Conservation (phyloP, 2,888 invertebrate genomes). For the Orchesellides sinensis region DNA sequence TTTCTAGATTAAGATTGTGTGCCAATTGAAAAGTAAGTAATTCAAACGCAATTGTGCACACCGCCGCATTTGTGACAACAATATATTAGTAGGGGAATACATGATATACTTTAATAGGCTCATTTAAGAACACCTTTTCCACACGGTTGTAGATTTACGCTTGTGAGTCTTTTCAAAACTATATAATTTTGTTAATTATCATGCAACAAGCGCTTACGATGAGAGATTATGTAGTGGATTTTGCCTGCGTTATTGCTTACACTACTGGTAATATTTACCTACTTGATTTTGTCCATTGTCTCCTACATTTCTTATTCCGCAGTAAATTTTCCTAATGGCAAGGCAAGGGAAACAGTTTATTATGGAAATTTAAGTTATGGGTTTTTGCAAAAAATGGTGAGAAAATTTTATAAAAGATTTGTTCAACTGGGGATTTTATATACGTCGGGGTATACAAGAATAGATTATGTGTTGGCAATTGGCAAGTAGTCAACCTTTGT, state of each 20-base stretch:
- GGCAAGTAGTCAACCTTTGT: neutral
- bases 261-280: neutral
- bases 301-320: neutral
- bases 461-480: neutral
- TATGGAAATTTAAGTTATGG: constrained; percentile 3
- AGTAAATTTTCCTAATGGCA: neutral
- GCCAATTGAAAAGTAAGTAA: constrained; percentile 42
- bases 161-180: no score
- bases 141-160: no score
- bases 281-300: neutral
- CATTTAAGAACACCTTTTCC: no score
- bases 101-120: no score
- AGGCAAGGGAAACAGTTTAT: neutral
- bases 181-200: neutral
- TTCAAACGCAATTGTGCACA: neutral
- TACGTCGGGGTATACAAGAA: neutral
- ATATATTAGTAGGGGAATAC: neutral
- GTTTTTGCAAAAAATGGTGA: constrained; percentile 9
- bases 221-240: neutral
- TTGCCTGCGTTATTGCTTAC: neutral
- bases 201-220: neutral
- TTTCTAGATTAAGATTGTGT: constrained; percentile 47
- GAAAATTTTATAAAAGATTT: constrained; percentile 1
- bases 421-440: neutral
- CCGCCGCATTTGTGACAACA: neutral